phyloP scores from a whole-genome alignment of 2,888 invertebrate genomes.

The Apocheima hispidaria region DNA sequence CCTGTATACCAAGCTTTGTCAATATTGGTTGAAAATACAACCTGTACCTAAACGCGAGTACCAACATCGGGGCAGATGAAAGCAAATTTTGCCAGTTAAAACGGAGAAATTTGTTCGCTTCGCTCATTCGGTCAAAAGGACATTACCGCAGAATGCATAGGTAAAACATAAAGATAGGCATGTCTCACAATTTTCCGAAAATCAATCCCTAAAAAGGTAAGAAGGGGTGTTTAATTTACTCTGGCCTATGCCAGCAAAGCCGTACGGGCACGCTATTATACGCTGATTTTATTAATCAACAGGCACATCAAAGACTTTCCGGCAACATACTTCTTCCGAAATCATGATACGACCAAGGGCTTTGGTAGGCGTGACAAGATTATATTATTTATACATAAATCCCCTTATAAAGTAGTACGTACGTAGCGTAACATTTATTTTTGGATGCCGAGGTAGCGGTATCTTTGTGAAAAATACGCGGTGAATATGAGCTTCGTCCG shows the following conservation, averaged over 20 bases:
- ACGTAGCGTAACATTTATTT: constrained; percentile 67
- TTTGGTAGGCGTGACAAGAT: constrained; percentile 11
- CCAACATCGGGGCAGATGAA: too few species aligned
- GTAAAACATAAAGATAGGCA: background rate
- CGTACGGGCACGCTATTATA: background rate
- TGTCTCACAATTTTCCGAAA: too few species aligned
- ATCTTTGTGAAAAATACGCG: constrained; percentile 58
- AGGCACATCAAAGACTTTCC: constrained; percentile 16
- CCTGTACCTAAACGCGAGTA: too few species aligned
- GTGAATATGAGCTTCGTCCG: constrained; percentile 55
- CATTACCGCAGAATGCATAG: too few species aligned
- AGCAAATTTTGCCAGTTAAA: too few species aligned
- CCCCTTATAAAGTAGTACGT: constrained; percentile 42
- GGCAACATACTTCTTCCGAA: constrained; percentile 4
- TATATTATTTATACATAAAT: constrained; percentile 18
- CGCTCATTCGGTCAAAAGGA: too few species aligned
- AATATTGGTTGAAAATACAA: too few species aligned
- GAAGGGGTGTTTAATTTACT: too few species aligned
- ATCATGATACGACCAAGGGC: constrained; percentile 11
- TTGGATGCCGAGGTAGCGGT: constrained; percentile 70
- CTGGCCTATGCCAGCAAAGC: too few species aligned
- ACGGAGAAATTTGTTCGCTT: too few species aligned
- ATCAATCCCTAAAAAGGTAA: too few species aligned
- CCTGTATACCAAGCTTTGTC: too few species aligned
- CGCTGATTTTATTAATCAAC: constrained; percentile 11